A percentile compares a stretch with the other conserved stretches of the same genome.
Conservation (phyloP, 2,888 invertebrate genomes). For the Gisinianus flammeolus region DNA sequence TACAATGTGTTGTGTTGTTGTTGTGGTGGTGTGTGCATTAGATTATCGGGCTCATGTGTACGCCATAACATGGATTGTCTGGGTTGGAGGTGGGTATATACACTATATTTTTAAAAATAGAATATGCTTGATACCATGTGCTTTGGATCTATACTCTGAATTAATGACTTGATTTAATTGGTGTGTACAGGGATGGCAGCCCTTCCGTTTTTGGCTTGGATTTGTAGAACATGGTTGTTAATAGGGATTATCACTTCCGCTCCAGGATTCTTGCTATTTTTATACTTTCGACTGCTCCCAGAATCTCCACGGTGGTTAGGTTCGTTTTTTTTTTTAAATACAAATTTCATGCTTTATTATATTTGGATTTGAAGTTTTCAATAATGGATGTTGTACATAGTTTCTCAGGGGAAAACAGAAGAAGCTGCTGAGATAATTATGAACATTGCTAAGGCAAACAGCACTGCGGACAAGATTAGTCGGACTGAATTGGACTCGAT, state of each 20-base stretch:
- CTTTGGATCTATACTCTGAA: not conserved
- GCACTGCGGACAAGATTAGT: constrained; percentile 37
- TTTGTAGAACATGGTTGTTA: constrained; percentile 58
- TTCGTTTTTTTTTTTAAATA: not conserved
- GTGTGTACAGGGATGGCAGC: constrained; percentile 57
- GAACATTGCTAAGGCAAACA: constrained; percentile 50
- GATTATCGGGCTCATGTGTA: constrained; percentile 50
- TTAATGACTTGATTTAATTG: not conserved
- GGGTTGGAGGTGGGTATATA: constrained; percentile 31
- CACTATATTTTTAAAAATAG: not conserved
- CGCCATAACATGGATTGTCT: constrained; percentile 48
- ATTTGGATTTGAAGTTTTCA: too few relatives aligned
- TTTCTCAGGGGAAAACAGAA: constrained; percentile 53
- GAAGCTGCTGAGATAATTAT: constrained; percentile 46
- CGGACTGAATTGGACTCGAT: constrained; percentile 14
- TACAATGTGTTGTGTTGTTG: not conserved
- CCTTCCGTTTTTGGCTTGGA: constrained; percentile 60
- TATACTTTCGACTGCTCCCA: constrained; percentile 53
- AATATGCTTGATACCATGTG: not conserved
- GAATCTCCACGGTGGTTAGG: constrained; percentile 59
- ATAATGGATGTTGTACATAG: not conserved
- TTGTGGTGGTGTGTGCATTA: not conserved
- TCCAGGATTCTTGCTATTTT: constrained; percentile 51
- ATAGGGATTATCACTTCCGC: constrained; percentile 60
- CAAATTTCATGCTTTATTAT: not conserved